A percentile compares a stretch with the other conserved stretches of the same genome.
Conservation (phyloP, 2,113 vertebrate genomes). For the Alectura lathami region DNA sequence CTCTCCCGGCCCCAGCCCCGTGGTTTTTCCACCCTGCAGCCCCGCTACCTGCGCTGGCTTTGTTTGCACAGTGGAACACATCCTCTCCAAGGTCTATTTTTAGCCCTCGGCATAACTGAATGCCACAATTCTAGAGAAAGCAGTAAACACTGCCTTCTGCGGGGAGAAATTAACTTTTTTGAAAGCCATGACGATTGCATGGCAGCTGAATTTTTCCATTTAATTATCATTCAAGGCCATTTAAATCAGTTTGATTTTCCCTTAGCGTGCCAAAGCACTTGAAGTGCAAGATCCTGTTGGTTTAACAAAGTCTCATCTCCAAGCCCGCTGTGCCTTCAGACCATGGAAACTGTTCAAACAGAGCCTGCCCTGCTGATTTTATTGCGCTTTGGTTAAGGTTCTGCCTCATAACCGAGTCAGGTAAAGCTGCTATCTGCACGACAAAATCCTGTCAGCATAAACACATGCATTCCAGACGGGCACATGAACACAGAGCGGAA, state of each 20-base stretch:
- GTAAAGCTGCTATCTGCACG: neutral
- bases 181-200: neutral
- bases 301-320: conserved; percentile 19
- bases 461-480: neutral
- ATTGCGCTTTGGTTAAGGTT: neutral
- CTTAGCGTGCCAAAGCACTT: neutral
- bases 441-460: neutral
- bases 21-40: conserved; percentile 50
- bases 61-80: conserved; percentile 71
- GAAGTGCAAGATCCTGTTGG: neutral
- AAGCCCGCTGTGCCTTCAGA: conserved; percentile 22
- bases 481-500: neutral
- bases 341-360: neutral
- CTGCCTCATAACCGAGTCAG: neutral
- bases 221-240: neutral
- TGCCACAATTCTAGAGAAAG: conserved; percentile 58
- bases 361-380: neutral
- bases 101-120: conserved; percentile 40
- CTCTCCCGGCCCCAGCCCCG: neutral
- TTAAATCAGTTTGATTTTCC: neutral
- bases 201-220: neutral
- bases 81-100: conserved; percentile 68
- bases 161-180: neutral
- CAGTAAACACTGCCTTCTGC: conserved; percentile 17
- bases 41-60: conserved; percentile 61